phyloP scores from a whole-genome alignment of 2,797 vertebrate species.

The Sebastes nivosus region DNA sequence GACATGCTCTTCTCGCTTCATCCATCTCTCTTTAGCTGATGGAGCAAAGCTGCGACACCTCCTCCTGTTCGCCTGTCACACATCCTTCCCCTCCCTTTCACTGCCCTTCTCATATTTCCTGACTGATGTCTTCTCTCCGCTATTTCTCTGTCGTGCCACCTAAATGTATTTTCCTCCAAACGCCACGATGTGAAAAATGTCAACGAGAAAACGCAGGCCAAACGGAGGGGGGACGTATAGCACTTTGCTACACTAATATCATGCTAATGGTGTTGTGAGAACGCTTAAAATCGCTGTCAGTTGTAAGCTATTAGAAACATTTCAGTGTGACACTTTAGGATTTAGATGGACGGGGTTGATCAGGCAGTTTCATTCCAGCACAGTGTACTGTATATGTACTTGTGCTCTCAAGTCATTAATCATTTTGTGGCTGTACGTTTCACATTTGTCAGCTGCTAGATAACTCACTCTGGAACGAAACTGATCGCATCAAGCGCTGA shows the following conservation, averaged over 20 bases:
- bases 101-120: slow-evolving; percentile 55
- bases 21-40: slow-evolving; percentile 66
- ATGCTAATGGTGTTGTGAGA: slow-evolving; percentile 49
- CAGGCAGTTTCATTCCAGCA: slow-evolving; percentile 35
- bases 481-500: slow-evolving; percentile 53
- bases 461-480: slow-evolving; percentile 55
- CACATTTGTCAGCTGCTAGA: slow-evolving; percentile 53
- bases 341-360: slow-evolving; percentile 55
- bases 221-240: not conserved
- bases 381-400: slow-evolving; percentile 32
- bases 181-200: slow-evolving; percentile 28
- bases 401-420: slow-evolving; percentile 56
- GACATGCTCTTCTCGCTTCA: slow-evolving; percentile 41
- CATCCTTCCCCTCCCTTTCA: slow-evolving; percentile 43
- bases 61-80: slow-evolving; percentile 41
- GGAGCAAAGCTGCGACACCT: slow-evolving; percentile 57
- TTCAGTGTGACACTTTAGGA: slow-evolving; percentile 46
- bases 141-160: slow-evolving; percentile 51
- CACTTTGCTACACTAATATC: slow-evolving; percentile 39
- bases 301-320: slow-evolving; percentile 56
- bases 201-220: slow-evolving; percentile 24
- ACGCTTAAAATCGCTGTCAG: slow-evolving; percentile 31
- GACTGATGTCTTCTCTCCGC: slow-evolving; percentile 54
- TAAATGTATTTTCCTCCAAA: slow-evolving; percentile 27
- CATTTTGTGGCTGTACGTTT: slow-evolving; percentile 59